Percentiles rank a stretch among this genome's conserved stretches.
Evolutionary conservation across 2,797 vertebrate genomes (phyloP).

Genomic region (Corythornis leucogaster): DNA sequence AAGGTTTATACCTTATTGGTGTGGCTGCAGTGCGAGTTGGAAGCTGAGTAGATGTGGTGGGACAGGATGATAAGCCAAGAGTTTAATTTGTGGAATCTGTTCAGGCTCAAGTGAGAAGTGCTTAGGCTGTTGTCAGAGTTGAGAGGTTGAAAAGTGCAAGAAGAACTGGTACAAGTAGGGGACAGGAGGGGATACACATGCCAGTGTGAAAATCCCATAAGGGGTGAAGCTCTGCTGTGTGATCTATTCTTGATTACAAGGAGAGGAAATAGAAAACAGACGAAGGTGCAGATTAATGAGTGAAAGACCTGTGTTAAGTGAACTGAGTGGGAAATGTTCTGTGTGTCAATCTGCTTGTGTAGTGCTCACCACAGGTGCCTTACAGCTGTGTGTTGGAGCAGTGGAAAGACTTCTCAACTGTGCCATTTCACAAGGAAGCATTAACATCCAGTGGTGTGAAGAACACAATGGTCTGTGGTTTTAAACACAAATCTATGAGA

Average conservation of each 20-base stretch:
- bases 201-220: not conserved
- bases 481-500: not conserved
- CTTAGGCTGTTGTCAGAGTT: not conserved
- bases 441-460: not conserved
- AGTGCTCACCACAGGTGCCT: not conserved
- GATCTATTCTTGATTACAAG: not conserved
- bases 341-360: not conserved
- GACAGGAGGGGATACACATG: fast-evolving
- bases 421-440: not conserved
- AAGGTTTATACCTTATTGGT: not conserved
- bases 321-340: not conserved
- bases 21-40: not conserved
- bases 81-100: not conserved
- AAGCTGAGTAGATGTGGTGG: not conserved
- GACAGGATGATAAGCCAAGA: not conserved
- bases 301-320: not conserved
- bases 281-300: not conserved
- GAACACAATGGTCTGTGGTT: not conserved
- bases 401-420: not conserved
- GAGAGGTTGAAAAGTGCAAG: not conserved
- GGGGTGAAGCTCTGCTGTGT: not conserved
- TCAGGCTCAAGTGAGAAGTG: not conserved
- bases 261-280: not conserved
- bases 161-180: not conserved
- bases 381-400: not conserved